Conservation (phyloP, 2,113 vertebrate species). For the Ceyx cyanopectus region DNA sequence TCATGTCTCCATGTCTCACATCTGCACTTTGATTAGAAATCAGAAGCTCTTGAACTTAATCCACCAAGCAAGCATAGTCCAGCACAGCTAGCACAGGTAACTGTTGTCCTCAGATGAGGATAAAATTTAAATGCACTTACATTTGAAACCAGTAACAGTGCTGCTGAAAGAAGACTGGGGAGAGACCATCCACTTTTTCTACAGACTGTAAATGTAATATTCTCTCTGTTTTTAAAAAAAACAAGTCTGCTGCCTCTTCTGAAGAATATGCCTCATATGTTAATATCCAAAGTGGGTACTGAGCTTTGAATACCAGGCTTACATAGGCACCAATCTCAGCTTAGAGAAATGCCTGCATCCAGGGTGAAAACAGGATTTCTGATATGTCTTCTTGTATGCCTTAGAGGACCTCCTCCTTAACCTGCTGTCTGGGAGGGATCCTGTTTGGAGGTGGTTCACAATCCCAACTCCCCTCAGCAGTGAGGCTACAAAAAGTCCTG, state of each 20-base stretch:
- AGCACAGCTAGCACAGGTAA: background rate
- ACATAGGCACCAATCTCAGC: background rate
- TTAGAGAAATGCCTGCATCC: background rate
- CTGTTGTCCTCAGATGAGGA: background rate
- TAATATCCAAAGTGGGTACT: background rate
- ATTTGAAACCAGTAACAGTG: background rate
- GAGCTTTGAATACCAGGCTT: rapidly evolving
- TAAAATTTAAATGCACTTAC: background rate
- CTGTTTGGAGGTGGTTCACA: background rate
- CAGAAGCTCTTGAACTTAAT: background rate
- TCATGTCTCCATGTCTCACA: background rate
- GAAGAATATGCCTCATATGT: background rate
- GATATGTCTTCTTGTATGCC: background rate
- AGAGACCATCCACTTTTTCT: background rate
- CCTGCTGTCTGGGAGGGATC: background rate
- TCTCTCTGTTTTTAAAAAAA: background rate
- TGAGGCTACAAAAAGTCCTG: background rate
- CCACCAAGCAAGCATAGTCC: background rate
- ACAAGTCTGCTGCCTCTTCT: background rate
- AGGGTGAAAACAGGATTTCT: background rate
- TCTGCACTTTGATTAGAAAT: background rate
- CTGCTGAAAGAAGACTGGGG: background rate
- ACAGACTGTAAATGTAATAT: background rate
- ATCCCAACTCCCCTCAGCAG: background rate
- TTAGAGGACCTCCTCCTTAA: background rate